A percentile compares a stretch with the other conserved stretches of the same genome.
These are phyloP conservation scores for Neoaliturus tenellus DNA, from an alignment of 2,888 invertebrate species.

Conservation along the genomic window DNA sequence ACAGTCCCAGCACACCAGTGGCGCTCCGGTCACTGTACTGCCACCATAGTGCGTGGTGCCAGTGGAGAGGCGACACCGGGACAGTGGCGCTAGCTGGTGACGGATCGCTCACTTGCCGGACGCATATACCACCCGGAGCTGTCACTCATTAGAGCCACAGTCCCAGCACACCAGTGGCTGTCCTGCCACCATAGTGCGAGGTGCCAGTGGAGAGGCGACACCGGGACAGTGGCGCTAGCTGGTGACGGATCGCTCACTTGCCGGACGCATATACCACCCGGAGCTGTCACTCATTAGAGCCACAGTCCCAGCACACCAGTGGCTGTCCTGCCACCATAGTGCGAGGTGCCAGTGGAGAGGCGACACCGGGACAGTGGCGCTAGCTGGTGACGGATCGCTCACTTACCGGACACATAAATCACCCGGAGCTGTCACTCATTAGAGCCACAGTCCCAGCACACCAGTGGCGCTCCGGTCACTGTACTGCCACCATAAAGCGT, in stretches of 20 bases:
- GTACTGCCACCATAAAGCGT: background rate
- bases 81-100: background rate
- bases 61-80: no score
- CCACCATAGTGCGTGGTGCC: no score
- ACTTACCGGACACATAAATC: constrained; percentile 20
- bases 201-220: background rate
- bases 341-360: background rate
- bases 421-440: background rate
- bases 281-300: background rate
- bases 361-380: background rate
- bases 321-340: no score
- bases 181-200: no score
- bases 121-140: constrained; percentile 2
- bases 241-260: background rate
- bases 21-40: no score
- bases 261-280: background rate
- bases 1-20: no score
- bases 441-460: background rate
- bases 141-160: no score
- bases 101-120: background rate
- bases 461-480: background rate
- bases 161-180: background rate
- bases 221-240: background rate
- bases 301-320: background rate
- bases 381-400: background rate